Evolutionary conservation across 2,797 vertebrate genomes (phyloP), one percentile per base, ranked within the genome.

Genomic region (Propithecus deckenii): DNA sequence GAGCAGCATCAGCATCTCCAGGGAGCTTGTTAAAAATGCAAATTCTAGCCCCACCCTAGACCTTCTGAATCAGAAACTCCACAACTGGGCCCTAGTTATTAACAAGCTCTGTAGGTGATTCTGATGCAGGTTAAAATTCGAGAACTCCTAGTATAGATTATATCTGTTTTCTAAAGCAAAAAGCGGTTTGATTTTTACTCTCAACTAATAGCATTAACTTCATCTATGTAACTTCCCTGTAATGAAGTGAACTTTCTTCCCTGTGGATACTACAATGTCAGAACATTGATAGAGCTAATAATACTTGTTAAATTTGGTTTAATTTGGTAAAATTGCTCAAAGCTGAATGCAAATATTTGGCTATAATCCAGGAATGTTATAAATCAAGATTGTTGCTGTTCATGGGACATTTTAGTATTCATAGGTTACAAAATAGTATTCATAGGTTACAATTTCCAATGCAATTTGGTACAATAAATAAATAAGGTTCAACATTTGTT

Each of bases 321-420:
- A 65, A 46, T 84, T 93, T 94, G 52, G 46, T 55, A 96, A 96
- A 95, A 86, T 17, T 74, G 43, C 81, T 84, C 88, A 89, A 76
- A 75, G 63, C 79, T 89, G 69, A 94, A 72, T 50, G 74, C 22
- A 89, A 91, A 57, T 18, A 17, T 72, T 87, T 94, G 80, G 38
- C 74, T 89, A 32, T 43, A 80, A 65, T 86, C 94, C 75, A 88
- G 83, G 23, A 86, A 63, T 96, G 57, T n/a, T 89, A 61, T 92
- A 93, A 93, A 80, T 86, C 91, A 96, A 92, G 63, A 76, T 14
- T 76, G 12, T 71, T 83, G 30, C 61, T 79, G 1, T 61, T 95
- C 17, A 43, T 75, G 41, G 94, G 46, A 93, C 43, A 86, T 55
- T 90, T 96, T 94, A 84, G 22, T 94, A 87, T 59, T 22, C 38